These are phyloP conservation scores for Halictus rubicundus DNA, from an alignment of 1,140 invertebrate genomes.

Conservation along the genomic window DNA sequence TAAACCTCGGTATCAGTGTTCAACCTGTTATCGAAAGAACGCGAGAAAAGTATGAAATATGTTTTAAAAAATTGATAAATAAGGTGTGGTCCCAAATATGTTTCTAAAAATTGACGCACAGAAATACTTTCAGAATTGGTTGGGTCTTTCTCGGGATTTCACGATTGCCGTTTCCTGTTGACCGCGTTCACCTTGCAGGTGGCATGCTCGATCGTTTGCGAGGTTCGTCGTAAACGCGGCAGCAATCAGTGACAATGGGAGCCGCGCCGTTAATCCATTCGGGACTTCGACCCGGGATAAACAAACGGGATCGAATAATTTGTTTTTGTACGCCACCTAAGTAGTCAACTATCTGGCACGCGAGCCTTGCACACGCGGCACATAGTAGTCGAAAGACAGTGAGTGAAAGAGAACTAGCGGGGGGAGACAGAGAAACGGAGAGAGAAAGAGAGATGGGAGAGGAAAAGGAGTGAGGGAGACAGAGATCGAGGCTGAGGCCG, in stretches of 20 bases:
- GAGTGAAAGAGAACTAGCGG: constrained; percentile 6
- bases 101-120: too few relatives aligned
- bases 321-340: constrained; percentile 66
- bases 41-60: too few relatives aligned
- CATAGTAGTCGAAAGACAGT: constrained; percentile 16
- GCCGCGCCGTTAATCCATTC: constrained; percentile 26
- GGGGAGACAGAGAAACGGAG: too few relatives aligned
- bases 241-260: not conserved
- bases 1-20: too few relatives aligned
- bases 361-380: constrained; percentile 42
- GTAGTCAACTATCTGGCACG: constrained; percentile 63
- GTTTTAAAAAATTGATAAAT: too few relatives aligned
- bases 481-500: constrained; percentile 2
- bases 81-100: too few relatives aligned
- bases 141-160: too few relatives aligned
- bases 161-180: too few relatives aligned
- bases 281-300: constrained; percentile 54
- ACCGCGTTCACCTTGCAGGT: too few relatives aligned
- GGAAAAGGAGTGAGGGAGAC: constrained; percentile 23
- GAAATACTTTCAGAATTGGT: too few relatives aligned
- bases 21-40: too few relatives aligned
- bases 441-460: constrained; percentile 9
- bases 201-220: too few relatives aligned
- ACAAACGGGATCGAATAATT: constrained; percentile 66
- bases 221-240: not conserved